Conservation (phyloP, 2,113 vertebrate species). For the Elanoides forficatus region DNA sequence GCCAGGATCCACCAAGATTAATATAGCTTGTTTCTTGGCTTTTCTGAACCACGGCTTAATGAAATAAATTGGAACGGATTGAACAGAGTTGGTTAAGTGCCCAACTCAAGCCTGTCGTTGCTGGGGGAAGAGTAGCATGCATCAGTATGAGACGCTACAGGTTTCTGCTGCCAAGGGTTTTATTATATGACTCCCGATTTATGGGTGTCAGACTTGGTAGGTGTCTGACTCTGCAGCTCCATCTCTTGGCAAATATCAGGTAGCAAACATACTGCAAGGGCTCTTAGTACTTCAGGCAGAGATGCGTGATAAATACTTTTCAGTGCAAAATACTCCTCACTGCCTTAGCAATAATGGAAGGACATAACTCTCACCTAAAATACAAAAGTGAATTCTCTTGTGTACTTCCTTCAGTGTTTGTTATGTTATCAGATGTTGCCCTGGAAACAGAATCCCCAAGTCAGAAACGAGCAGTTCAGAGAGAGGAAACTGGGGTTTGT, state of each 20-base stretch:
- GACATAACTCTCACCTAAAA: background rate
- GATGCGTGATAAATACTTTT: background rate
- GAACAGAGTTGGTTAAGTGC: background rate
- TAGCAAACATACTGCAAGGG: background rate
- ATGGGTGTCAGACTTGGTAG: background rate
- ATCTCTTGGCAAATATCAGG: constrained; percentile 24
- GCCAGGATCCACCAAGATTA: background rate
- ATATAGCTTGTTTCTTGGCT: background rate
- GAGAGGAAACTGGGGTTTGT: background rate
- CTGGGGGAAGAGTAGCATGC: background rate
- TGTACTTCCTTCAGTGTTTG: background rate
- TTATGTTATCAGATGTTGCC: constrained; percentile 9
- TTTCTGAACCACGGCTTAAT: background rate
- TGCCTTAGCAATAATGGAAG: background rate
- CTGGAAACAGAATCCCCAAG: constrained; percentile 6
- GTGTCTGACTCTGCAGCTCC: constrained; percentile 35
- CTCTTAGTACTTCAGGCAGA: background rate
- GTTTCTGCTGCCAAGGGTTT: background rate
- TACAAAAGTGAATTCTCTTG: constrained; percentile 22
- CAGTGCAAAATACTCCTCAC: background rate
- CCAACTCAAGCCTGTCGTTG: rapidly evolving
- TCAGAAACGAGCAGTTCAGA: background rate
- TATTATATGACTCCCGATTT: background rate
- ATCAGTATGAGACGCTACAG: background rate
- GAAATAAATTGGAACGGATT: constrained; percentile 28